Conservation (phyloP, 2,888 invertebrate genomes). For the Archaeoteleia sp. region DNA sequence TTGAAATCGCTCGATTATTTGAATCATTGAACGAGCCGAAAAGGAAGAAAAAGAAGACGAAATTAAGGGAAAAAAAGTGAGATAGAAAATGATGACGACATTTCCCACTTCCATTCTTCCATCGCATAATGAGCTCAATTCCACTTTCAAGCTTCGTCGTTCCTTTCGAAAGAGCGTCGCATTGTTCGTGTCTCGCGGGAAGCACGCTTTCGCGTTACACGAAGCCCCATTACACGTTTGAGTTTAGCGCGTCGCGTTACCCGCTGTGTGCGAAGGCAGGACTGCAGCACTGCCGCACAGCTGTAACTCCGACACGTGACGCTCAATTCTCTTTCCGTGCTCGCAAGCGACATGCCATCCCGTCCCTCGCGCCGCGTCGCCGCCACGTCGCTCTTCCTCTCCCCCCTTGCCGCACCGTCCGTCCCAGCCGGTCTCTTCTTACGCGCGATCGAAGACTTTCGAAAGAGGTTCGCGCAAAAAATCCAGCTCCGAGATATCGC, state of each 20-base stretch:
- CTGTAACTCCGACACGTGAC: conserved; percentile 48
- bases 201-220: conserved; percentile 39
- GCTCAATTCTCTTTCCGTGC: conserved; percentile 36
- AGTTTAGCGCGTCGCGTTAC: conserved; percentile 32
- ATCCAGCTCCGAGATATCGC: conserved; percentile 14
- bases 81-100: conserved; percentile 16
- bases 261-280: conserved; percentile 31
- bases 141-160: conserved; percentile 39
- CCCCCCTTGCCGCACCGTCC: not conserved
- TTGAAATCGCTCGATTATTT: conserved; percentile 6
- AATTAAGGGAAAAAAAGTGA: not conserved
- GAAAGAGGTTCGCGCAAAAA: conserved; percentile 26
- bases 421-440: conserved; percentile 19
- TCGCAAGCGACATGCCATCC: conserved; percentile 24
- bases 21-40: conserved; percentile 5
- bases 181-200: conserved; percentile 46
- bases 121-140: conserved; percentile 46
- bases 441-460: conserved; percentile 36
- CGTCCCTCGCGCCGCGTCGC: not conserved
- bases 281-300: conserved; percentile 26
- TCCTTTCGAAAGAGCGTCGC: conserved; percentile 33
- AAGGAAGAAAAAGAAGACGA: not conserved
- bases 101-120: conserved; percentile 34
- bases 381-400: not conserved
- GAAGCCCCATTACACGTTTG: conserved; percentile 30